These are phyloP conservation scores for Zosterops lateralis DNA, from an alignment of 2,113 vertebrate genomes.

Conservation along the genomic window DNA sequence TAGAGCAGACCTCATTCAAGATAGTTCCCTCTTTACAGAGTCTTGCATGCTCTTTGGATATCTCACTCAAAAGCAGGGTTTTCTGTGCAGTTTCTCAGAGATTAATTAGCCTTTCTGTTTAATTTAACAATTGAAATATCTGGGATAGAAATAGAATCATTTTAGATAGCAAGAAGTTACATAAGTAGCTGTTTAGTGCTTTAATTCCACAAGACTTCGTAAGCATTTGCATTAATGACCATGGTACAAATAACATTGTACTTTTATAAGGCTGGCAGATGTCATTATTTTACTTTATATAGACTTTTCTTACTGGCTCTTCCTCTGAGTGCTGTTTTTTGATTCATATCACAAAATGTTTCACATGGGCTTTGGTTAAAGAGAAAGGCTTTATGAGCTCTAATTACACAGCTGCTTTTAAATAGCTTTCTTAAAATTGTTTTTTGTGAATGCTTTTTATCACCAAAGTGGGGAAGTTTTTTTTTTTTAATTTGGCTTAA, in stretches of 20 bases:
- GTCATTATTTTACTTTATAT: neutral
- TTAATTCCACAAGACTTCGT: neutral
- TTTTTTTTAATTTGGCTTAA: neutral
- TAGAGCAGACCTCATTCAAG: neutral
- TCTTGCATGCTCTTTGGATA: neutral
- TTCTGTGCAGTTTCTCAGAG: neutral
- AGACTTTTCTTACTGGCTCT: neutral
- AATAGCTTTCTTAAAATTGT: neutral
- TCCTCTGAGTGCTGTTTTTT: neutral
- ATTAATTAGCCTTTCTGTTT: neutral
- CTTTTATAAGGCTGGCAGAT: neutral
- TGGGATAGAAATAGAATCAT: neutral
- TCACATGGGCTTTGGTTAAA: neutral
- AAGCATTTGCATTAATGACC: neutral
- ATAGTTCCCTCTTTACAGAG: neutral
- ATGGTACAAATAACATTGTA: neutral
- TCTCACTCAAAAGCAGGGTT: neutral
- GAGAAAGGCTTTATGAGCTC: neutral
- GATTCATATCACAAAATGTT: neutral
- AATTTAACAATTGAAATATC: neutral
- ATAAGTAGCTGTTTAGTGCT: neutral
- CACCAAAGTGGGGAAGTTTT: neutral
- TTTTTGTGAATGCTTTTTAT: neutral
- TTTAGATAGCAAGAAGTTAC: neutral
- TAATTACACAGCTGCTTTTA: neutral